A percentile compares a stretch with the other conserved stretches of the same genome.
Conservation (phyloP, 2,113 vertebrate genomes). For the Talpa occidentalis region DNA sequence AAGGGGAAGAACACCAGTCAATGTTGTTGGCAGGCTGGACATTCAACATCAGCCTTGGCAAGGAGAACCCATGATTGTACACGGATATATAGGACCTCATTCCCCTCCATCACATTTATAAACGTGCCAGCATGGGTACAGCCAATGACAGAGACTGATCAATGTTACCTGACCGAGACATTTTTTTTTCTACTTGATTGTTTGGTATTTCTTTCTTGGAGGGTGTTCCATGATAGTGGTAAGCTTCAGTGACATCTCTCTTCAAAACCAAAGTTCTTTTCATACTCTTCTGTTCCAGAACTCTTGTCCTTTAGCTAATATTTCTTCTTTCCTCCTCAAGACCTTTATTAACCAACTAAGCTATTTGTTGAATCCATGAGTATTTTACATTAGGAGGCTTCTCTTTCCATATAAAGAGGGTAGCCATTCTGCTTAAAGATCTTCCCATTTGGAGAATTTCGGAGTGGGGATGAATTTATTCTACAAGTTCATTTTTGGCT, state of each 20-base stretch:
- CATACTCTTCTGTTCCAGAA: not conserved
- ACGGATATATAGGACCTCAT: not conserved
- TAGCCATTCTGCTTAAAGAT: not conserved
- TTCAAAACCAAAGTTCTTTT: not conserved
- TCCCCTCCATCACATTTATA: not conserved
- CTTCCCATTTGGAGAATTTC: not conserved
- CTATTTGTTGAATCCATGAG: not conserved
- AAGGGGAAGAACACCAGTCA: not conserved
- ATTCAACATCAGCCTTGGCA: not conserved
- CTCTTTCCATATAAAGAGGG: not conserved
- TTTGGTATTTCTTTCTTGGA: not conserved
- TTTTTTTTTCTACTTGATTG: not conserved
- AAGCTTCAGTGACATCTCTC: not conserved
- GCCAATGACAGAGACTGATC: not conserved
- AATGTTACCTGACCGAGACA: not conserved
- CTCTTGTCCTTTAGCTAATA: not conserved
- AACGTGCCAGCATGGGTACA: not conserved
- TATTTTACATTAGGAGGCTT: not conserved
- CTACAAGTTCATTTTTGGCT: not conserved
- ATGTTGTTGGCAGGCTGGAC: not conserved
- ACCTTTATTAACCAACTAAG: not conserved
- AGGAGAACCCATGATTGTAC: not conserved
- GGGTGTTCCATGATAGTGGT: not conserved
- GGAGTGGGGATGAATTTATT: not conserved
- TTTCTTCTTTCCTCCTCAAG: slow-evolving; percentile 9